These are phyloP conservation scores for Phaethon lepturus DNA, from an alignment of 2,113 vertebrate species.

Conservation along the genomic window DNA sequence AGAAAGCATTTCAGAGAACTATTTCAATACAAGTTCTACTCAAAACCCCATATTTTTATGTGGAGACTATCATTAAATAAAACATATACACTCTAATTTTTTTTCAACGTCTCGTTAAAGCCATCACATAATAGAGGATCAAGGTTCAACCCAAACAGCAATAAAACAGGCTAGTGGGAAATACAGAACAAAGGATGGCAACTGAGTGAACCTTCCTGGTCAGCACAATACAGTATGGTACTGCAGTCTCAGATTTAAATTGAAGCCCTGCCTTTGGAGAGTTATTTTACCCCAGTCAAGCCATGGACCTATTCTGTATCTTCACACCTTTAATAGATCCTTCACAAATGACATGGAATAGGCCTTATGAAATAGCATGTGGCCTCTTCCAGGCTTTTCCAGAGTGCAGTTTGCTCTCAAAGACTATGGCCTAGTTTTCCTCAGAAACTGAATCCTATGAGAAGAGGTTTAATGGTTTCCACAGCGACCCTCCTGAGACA, in stretches of 20 bases:
- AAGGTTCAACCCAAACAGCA: background rate
- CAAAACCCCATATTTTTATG: accelerated
- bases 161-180: background rate
- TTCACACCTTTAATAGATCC: background rate
- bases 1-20: background rate
- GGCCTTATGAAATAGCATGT: conserved; percentile 19
- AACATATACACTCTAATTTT: background rate
- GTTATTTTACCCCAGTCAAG: background rate
- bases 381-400: conserved; percentile 8
- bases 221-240: background rate
- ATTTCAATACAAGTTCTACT: background rate
- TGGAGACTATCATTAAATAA: background rate
- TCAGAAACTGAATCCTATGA: conserved; percentile 53
- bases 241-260: background rate
- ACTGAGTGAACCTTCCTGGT: background rate
- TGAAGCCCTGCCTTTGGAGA: background rate
- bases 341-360: background rate
- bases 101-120: background rate
- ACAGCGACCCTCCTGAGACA: conserved; percentile 60
- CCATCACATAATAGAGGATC: background rate
- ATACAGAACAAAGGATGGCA: background rate
- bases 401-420: conserved; percentile 36
- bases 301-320: background rate
- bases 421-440: conserved; percentile 72
- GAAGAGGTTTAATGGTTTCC: conserved; percentile 68